Conservation (phyloP, 2,113 vertebrate species). For the Gnathonemus longibarbis region DNA sequence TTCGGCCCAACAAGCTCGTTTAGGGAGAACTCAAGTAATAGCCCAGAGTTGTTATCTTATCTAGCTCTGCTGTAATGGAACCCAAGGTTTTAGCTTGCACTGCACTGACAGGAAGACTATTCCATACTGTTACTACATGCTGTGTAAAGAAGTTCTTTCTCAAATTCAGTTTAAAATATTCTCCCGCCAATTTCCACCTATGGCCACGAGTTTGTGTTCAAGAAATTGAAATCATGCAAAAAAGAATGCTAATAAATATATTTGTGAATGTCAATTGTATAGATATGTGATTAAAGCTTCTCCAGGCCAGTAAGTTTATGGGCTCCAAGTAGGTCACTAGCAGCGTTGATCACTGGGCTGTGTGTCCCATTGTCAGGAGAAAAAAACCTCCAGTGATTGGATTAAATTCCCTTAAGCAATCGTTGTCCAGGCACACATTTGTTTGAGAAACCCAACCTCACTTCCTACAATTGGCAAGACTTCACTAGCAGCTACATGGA, state of each 20-base stretch:
- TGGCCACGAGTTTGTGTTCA: no score
- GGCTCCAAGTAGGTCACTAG: not conserved
- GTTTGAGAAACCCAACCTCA: not conserved
- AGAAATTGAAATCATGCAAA: not conserved
- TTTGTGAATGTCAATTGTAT: not conserved
- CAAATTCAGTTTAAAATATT: no score
- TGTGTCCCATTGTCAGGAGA: not conserved
- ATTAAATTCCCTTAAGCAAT: not conserved
- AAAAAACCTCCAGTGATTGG: not conserved
- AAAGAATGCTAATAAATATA: slow-evolving; percentile 11
- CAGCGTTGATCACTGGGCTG: not conserved
- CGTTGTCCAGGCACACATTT: not conserved
- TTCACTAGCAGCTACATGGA: not conserved
- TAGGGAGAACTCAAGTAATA: no score
- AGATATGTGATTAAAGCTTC: not conserved
- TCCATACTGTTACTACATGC: no score
- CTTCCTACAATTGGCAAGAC: not conserved
- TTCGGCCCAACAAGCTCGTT: no score
- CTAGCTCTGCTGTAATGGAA: no score
- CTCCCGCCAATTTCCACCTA: no score
- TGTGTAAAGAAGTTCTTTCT: no score
- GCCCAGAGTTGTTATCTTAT: no score
- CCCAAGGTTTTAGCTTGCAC: no score
- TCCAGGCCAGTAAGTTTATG: not conserved
- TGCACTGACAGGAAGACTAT: no score